Percentiles rank a stretch among this genome's conserved stretches.
Evolutionary conservation across 2,888 invertebrate species (phyloP).

Genomic region (Xanthorhoe designata): DNA sequence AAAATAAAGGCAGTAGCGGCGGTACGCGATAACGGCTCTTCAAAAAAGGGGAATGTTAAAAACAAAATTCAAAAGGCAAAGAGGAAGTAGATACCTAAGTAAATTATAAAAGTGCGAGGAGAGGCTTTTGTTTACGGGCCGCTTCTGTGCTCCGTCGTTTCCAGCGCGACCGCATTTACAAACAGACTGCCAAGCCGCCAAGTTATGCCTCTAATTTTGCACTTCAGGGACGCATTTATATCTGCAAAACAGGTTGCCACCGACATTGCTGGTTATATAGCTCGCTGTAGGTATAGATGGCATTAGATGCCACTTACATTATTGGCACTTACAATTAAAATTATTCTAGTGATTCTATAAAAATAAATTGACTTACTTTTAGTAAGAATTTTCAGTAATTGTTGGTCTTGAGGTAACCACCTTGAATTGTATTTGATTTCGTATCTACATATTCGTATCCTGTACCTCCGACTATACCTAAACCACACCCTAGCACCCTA

Average conservation of each 20-base stretch:
- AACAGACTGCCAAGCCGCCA: conserved; percentile 57
- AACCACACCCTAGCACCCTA: too few species aligned
- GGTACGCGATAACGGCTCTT: conserved; percentile 73
- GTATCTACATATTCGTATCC: too few species aligned
- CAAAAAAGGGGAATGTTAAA: conserved; percentile 73
- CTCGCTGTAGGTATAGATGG: background rate
- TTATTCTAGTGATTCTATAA: too few species aligned
- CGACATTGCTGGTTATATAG: background rate
- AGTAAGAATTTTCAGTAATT: too few species aligned
- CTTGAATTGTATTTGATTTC: too few species aligned
- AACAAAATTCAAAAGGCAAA: conserved; percentile 75
- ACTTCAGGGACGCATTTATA: conserved; percentile 27
- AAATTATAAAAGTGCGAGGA: conserved; percentile 76
- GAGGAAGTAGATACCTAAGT: conserved; percentile 69
- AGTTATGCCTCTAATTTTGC: conserved; percentile 55
- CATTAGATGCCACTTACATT: too few species aligned
- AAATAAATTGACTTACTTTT: too few species aligned
- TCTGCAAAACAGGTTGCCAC: conserved; percentile 17
- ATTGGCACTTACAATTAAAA: too few species aligned
- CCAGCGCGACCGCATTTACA: conserved; percentile 57
- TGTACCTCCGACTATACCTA: background rate
- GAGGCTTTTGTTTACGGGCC: conserved; percentile 70
- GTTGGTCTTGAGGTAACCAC: too few species aligned
- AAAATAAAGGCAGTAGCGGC: conserved; percentile 66
- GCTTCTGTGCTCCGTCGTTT: conserved; percentile 61